Evolutionary conservation across 2,113 vertebrate genomes (phyloP).

Genomic region (Baryphthengus martii): DNA sequence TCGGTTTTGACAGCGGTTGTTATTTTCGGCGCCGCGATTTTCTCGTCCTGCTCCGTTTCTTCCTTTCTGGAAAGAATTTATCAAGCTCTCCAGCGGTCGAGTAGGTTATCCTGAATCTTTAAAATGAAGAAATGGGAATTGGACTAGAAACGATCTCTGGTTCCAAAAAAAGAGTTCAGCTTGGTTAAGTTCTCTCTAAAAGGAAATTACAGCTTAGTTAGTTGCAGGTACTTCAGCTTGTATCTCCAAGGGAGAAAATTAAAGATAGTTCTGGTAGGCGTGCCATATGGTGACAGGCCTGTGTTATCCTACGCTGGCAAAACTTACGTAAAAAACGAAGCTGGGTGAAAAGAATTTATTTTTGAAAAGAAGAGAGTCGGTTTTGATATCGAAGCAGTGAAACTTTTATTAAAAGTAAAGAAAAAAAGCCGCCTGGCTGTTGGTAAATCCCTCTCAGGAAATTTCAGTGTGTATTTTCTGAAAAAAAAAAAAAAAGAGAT

Average conservation of each 20-base stretch:
- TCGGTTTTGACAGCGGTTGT: conserved; percentile 6
- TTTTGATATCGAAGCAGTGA: not conserved
- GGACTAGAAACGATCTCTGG: not conserved
- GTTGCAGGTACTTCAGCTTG: conserved; percentile 10
- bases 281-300: conserved; percentile 46
- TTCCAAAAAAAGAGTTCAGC: not conserved
- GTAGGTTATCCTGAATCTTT: not conserved
- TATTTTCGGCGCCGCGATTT: not conserved
- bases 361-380: not conserved
- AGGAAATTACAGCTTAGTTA: not conserved
- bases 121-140: not conserved
- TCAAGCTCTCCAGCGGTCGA: not conserved
- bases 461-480: rapidly evolving
- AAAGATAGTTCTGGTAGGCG: conserved; percentile 67
- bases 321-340: conserved; percentile 8
- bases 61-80: not conserved
- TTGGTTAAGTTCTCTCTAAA: not conserved
- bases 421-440: not conserved
- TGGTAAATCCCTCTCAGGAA: not conserved
- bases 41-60: not conserved
- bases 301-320: conserved; percentile 17
- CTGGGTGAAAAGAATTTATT: not conserved
- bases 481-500: not conserved
- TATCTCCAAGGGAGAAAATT: conserved; percentile 39
- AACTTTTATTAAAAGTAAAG: not conserved